Evolutionary conservation across 2,113 vertebrate genomes (phyloP), one percentile per base, ranked within the genome.

Genomic region (Zeus faber): DNA sequence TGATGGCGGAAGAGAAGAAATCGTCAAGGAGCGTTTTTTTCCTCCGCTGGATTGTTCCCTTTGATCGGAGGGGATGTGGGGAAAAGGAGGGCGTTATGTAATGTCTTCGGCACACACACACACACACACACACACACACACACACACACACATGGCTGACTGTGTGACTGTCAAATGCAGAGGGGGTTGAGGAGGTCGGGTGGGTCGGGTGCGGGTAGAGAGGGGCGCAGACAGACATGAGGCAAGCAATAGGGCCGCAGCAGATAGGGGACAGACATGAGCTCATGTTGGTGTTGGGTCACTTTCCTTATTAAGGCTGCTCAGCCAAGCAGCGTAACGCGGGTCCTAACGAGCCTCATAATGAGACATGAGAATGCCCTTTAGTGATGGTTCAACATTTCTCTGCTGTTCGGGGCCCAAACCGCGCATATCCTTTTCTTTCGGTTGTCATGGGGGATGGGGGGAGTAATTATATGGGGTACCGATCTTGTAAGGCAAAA

Each of bases 121-220:
- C n/a, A n/a, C n/a, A n/a, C n/a, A n/a, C n/a, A n/a, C n/a, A n/a
- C n/a, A n/a, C n/a, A n/a, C n/a, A n/a, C n/a, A n/a, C n/a, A n/a
- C n/a, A n/a, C n/a, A n/a, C n/a, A n/a, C n/a, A n/a, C 89, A 89
- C 89, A 89, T 90, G 88, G 81, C 82, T 75, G 74, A 86, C 70
- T 87, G 77, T 87, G 89, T 90, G 88, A 90, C 86, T 87, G 83
- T 75, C 83, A 86, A 87, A 82, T 78, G 83, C 81, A 81, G 50
- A 43, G 62, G 58, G 64, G 66, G 71, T 17, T 73, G 47, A 45
- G 57, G 56, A 23, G 66, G 37, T 71, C 54, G 67, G 70, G 49
- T n/a, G 56, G 23, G 25, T 9, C 24, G 18, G 20, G 11, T 17
- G 27, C 2, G 17, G 29, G 33, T 4, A n/a, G 39, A 6, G 9